Percentiles rank a stretch among this genome's conserved stretches.
phyloP scores from a whole-genome alignment of 2,113 vertebrate genomes.

The Pteruthius melanotis region DNA sequence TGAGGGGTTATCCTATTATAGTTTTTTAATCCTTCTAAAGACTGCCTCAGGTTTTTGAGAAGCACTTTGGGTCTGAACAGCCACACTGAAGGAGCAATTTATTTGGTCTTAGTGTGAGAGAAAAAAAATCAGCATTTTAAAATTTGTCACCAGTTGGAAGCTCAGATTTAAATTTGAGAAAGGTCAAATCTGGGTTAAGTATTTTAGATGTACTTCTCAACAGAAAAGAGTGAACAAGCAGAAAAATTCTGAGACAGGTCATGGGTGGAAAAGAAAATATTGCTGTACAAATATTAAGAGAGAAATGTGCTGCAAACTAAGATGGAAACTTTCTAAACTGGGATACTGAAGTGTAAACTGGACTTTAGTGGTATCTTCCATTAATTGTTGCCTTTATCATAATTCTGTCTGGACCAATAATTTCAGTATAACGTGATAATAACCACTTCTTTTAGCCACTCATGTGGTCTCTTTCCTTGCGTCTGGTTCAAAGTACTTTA shows the following conservation, averaged over 20 bases:
- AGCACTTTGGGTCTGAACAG: neutral
- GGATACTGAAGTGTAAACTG: neutral
- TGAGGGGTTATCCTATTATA: slow-evolving; percentile 39
- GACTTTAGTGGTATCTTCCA: neutral
- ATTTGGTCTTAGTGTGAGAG: neutral
- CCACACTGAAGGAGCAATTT: neutral
- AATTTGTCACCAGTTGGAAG: neutral
- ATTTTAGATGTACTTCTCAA: neutral
- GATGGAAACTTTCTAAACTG: neutral
- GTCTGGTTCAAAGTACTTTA: neutral
- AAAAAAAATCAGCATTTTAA: neutral
- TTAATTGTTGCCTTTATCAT: neutral
- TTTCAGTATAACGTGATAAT: neutral
- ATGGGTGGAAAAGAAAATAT: neutral
- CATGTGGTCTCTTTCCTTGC: neutral
- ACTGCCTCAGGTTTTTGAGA: neutral
- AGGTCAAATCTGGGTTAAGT: neutral
- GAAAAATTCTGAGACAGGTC: neutral
- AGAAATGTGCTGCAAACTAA: neutral
- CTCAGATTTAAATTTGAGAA: neutral
- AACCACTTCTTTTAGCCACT: neutral
- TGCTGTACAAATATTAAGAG: neutral
- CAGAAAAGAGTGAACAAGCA: neutral
- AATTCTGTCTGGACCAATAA: neutral
- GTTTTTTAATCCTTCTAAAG: slow-evolving; percentile 38